Base-by-base conservation (phyloP, 2,888 invertebrate genomes). In the Rapana venosa region DNA sequence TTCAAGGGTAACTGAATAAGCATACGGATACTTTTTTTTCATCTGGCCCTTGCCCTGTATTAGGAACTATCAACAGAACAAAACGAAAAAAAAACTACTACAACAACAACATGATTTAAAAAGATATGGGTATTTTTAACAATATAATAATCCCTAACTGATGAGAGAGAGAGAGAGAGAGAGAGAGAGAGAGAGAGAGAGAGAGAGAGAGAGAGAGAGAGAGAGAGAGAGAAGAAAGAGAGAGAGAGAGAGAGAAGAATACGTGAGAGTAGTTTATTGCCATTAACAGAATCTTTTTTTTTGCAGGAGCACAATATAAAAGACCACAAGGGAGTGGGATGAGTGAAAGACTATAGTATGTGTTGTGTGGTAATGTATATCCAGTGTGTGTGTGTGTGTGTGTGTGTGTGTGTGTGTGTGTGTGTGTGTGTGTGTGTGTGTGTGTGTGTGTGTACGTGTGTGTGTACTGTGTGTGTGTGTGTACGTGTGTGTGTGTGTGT, bases 391-490 rank as follows among this genome's bases (percentile, higher is more conserved):
- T 87, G 30, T 87, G 56, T 87, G 13, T 66, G 36, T 88, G 77
- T 88, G 66, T 87, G 36, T 87, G 26, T 87, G 17, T 87, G 66
- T 87, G 36, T 87, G 66, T 87, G 35, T 87, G 77, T 70, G 26
- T 87, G 77, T 77, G n/a, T 61, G 77, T 87, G 36, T 77, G 77
- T 77, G n/a, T 77, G 36, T 77, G 32, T 70, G 35, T 87, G 66
- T 77, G 77, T 77, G 32, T 87, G 32, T 87, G 77, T 87, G 47
- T 87, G 70, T 87, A 36, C 77, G 70, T 87, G 77, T 87, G 77
- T 87, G 77, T 87, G 70, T 87, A 74, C 87, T 87, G 36, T 87
- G 36, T 87, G 36, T 87, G 36, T 87, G 36, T 87, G 36, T 87
- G 66, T 87, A 61, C 66, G 66, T 87, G 15, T 87, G 66, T 87